These are phyloP conservation scores for Nineta flava DNA, from an alignment of 2,888 invertebrate genomes.

Conservation along the genomic window DNA sequence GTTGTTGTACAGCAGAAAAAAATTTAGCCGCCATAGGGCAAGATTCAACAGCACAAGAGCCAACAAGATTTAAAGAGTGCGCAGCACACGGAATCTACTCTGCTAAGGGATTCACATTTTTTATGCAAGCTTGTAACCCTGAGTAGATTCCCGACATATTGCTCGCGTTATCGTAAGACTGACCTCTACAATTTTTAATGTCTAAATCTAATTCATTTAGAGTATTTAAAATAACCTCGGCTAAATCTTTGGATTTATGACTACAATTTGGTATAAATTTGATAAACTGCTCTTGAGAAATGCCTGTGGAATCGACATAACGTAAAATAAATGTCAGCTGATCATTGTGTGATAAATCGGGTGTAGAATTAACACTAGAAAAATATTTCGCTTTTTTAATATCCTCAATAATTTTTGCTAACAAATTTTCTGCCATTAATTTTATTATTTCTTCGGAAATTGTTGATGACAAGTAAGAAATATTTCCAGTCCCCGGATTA, in stretches of 20 bases:
- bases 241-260: slow-evolving; percentile 13
- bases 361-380: not conserved
- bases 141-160: not conserved
- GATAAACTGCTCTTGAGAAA: too few species aligned
- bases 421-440: slow-evolving; percentile 16
- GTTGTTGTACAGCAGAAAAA: not conserved
- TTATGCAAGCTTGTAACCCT: not conserved
- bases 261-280: slow-evolving; percentile 11
- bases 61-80: not conserved
- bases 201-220: slow-evolving; percentile 9
- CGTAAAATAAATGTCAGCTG: too few species aligned
- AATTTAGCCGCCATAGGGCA: not conserved
- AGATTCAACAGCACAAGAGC: not conserved
- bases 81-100: not conserved
- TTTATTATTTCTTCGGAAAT: slow-evolving; percentile 19
- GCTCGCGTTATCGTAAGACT: slow-evolving; percentile 17
- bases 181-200: slow-evolving; percentile 15
- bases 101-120: not conserved
- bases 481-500: slow-evolving; percentile 17
- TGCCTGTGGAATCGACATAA: too few species aligned
- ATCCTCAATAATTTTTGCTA: not conserved
- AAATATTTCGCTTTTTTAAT: slow-evolving; percentile 1
- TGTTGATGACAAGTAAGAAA: slow-evolving; percentile 17
- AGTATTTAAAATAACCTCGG: slow-evolving; percentile 9
- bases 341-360: not conserved